A percentile compares a stretch with the other conserved stretches of the same genome.
Conservation (phyloP, 2,888 invertebrate genomes). For the Diloba caeruleocephala region DNA sequence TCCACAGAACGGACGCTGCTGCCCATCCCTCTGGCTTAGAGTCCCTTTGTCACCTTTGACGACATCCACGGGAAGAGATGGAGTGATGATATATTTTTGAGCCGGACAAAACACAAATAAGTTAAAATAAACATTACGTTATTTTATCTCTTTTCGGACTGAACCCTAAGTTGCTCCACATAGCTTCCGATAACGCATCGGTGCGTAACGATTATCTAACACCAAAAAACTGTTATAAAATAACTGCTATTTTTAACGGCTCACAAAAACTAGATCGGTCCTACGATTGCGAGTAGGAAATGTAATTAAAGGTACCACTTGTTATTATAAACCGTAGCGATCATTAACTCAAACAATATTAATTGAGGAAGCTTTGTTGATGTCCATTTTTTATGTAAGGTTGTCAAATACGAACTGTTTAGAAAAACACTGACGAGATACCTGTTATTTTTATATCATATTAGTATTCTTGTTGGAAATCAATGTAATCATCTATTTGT, state of each 20-base stretch:
- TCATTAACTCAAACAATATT: constrained; percentile 10
- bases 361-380: constrained; percentile 30
- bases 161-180: constrained; percentile 38
- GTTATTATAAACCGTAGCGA: constrained; percentile 1
- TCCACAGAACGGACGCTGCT: too few species aligned
- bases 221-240: constrained; percentile 48
- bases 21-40: too few species aligned
- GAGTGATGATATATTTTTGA: too few species aligned
- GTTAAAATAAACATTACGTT: too few species aligned
- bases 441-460: too few species aligned
- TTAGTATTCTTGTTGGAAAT: too few species aligned
- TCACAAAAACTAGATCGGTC: constrained; percentile 19
- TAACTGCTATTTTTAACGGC: constrained; percentile 27
- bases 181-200: constrained; percentile 39
- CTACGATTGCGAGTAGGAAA: constrained; percentile 15
- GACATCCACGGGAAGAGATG: too few species aligned
- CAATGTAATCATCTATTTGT: too few species aligned
- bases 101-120: too few species aligned
- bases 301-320: constrained; percentile 8
- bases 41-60: too few species aligned
- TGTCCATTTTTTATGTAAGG: constrained; percentile 22
- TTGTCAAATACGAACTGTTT: constrained; percentile 8
- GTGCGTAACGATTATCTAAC: constrained; percentile 51
- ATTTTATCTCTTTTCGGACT: background rate
- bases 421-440: too few species aligned